Evolutionary conservation across 2,888 invertebrate genomes (phyloP), one percentile per base, ranked within the genome.

Genomic region (Scaptomyza reducta): DNA sequence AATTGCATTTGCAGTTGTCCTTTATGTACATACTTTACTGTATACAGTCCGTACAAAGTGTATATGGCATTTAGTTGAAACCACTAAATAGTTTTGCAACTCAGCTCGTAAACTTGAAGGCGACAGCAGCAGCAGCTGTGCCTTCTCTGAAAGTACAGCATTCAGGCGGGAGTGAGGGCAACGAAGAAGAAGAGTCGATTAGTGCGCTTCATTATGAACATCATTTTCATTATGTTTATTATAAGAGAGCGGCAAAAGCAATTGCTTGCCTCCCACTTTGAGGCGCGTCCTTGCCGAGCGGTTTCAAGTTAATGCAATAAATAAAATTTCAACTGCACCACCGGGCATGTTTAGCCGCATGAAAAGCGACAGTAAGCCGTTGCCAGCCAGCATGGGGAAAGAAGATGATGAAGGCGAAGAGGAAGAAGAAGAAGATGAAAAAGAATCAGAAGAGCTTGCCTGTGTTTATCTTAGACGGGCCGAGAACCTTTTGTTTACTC

Each of bases 251-350:
- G 18, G 6, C 11, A 22, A 22, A n/a, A 50, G 31, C 14, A 22
- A 16, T 16, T 16, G 18, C 18, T 6, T 11, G 18, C 35, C 35
- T 9, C 16, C 22, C 58, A 50, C 60, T 42, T 62, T 38, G 31
- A n/a, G 50, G 25, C 22, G 53, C 57, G 29, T 41, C 44, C 53
- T 62, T 53, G 54, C 57, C 42, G 46, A 72, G 66, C 63, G 70
- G 85, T 87, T 63, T 87, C 74, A 72, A 88, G 77, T 88, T 84
- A 88, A 84, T 86, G 87, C 78, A 83, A 85, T 85, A 85, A 85
- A 85, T 85, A 85, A 83, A 88, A 80, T 88, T 88, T 78, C 76
- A 85, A 88, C 87, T 86, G 88, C 84, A 86, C 88, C 88, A 71
- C 59, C 79, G 83, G 83, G 86, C 79, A 77, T 84, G 86, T 87